Conservation (phyloP, 1,140 invertebrate species). For the Rhyacophila brunnea region DNA sequence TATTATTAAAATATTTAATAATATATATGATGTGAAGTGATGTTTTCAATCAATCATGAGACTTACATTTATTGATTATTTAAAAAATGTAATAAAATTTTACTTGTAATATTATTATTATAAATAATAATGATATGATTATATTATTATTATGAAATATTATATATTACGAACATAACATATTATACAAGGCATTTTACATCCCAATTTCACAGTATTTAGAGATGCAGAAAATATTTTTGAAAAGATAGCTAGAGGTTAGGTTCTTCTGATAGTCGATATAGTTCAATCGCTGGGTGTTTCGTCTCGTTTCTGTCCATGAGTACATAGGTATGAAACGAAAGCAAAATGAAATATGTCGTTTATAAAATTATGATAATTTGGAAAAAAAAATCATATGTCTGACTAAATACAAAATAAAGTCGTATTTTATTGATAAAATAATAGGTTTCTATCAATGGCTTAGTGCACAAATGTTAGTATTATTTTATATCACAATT, state of each 20-base stretch:
- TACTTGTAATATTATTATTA: constrained; percentile 10
- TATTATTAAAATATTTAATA: not conserved
- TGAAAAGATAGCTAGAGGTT: constrained; percentile 23
- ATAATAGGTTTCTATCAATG: too few relatives aligned
- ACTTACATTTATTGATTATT: constrained; percentile 29
- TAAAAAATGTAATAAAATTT: constrained; percentile 26
- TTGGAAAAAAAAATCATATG: too few relatives aligned
- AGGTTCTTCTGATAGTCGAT: constrained; percentile 1
- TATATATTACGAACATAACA: constrained; percentile 7
- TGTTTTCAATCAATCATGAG: constrained; percentile 35
- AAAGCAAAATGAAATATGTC: too few relatives aligned
- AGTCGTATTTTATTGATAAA: too few relatives aligned
- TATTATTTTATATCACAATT: too few relatives aligned
- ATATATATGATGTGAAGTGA: constrained; percentile 8
- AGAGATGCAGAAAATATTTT: constrained; percentile 33
- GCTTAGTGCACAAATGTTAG: too few relatives aligned
- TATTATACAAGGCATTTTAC: constrained; percentile 13
- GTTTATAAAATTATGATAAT: too few relatives aligned
- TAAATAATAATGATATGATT: constrained; percentile 6
- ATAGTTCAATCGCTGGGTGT: not conserved
- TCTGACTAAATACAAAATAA: too few relatives aligned
- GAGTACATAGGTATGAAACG: too few relatives aligned
- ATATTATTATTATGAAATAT: constrained; percentile 1
- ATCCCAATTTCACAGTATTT: constrained; percentile 19
- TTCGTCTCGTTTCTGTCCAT: not conserved